These are phyloP conservation scores for Seira sanloemensis DNA, from an alignment of 2,888 invertebrate species.

Conservation along the genomic window DNA sequence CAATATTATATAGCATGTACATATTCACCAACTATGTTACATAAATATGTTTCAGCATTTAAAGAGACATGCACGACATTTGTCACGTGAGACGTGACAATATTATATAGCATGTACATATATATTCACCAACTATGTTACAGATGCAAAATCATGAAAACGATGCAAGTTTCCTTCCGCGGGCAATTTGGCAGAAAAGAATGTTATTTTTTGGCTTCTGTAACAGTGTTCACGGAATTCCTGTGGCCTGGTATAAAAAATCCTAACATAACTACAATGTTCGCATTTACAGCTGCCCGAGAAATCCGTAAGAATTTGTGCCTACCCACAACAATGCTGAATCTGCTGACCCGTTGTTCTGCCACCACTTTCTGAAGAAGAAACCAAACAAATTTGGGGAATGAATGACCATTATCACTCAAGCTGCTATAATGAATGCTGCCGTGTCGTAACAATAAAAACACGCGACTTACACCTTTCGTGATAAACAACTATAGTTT, in stretches of 20 bases:
- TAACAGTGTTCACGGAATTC: too few species aligned
- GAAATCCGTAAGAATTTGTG: constrained; percentile 44
- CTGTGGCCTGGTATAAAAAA: not conserved
- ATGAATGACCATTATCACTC: constrained; percentile 29
- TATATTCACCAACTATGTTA: not conserved
- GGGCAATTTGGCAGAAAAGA: too few species aligned
- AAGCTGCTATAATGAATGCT: not conserved
- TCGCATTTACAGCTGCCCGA: constrained; percentile 33
- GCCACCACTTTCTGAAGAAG: not conserved
- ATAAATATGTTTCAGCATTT: too few species aligned
- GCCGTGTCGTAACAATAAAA: constrained; percentile 19
- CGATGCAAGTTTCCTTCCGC: too few species aligned
- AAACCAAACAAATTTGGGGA: constrained; percentile 39
- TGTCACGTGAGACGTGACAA: not conserved
- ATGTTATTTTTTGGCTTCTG: not conserved
- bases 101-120: not conserved
- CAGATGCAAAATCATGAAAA: too few species aligned
- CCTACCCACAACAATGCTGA: constrained; percentile 30
- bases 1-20: not conserved
- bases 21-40: not conserved
- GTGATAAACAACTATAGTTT: too few species aligned
- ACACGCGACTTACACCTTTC: not conserved
- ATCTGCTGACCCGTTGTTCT: constrained; percentile 40
- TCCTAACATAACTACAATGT: not conserved
- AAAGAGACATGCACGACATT: too few species aligned